Base-by-base conservation (phyloP, 2,888 invertebrate genomes). In the Epinotia ramella region DNA sequence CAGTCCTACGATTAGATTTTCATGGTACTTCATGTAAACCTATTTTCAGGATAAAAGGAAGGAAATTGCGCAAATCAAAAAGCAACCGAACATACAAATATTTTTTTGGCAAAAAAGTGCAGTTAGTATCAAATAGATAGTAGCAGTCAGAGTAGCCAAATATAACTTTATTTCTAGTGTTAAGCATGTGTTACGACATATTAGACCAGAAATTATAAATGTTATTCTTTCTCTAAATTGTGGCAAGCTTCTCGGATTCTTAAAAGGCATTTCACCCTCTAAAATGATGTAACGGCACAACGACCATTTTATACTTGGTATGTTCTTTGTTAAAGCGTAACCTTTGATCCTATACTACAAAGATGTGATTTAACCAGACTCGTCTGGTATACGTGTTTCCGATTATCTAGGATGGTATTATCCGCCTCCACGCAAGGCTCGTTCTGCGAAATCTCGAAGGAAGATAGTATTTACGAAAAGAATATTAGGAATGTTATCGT, bases 391-490 rank as follows among this genome's bases (percentile, higher is more conserved):
- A 64, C 74, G 69, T 74, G 74, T 63, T 53, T 59, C n/a, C 63
- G 69, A 74, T 74, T 74, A 74, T 74, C 74, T 74, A 57, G 24
- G 24, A 16, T 40, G 63, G 33, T 64, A 64, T 73, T 12, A 60
- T 69, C 24, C 59, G 20, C 44, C 59, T 57, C n/a, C 33, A 62
- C n/a, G 18, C 40, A 20, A 40, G 53, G 59, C 59, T 69, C 62
- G 56, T 60, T 72, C 72, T 12, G 53, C 63, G 72, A 72, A 65
- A 72, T 72, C 44, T 56, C 44, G 11, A 44, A 44, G 46, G 56
- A n/a, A 64, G 72, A 64, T 64, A 64, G 18, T 28, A 28, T 68
- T 59, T 57, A 67, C 56, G 40, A 57, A 33, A 67, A 67, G 20
- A 40, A 18, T 20, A 56, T 3, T 40, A 18, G 4, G 24, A 18